These are phyloP conservation scores for Coptodon rendalli DNA, from an alignment of 2,113 vertebrate species.

Conservation along the genomic window DNA sequence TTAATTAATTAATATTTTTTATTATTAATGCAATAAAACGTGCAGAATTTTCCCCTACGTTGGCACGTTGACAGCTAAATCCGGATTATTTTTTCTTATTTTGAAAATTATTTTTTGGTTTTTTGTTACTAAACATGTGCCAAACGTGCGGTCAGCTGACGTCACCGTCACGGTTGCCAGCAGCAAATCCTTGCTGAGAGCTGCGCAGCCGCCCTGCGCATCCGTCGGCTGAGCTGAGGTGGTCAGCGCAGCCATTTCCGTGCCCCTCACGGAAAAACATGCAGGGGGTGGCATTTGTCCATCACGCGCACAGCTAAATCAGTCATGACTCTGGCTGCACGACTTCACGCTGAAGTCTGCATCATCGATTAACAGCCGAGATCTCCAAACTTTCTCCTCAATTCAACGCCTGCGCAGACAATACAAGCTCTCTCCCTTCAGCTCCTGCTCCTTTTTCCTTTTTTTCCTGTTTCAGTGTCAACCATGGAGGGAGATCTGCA, in stretches of 20 bases:
- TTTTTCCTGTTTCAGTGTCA: neutral
- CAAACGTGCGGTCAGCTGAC: slow-evolving; percentile 25
- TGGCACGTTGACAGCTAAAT: neutral
- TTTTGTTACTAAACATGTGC: neutral
- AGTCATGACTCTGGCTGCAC: neutral
- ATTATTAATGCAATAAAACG: neutral
- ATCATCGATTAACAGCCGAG: neutral
- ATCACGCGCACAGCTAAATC: neutral
- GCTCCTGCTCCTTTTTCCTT: neutral
- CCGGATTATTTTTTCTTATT: neutral
- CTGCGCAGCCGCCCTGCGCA: slow-evolving; percentile 76
- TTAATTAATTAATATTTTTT: rapidly evolving
- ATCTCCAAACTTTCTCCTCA: slow-evolving; percentile 42
- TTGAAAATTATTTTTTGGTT: rapidly evolving
- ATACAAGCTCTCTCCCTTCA: neutral
- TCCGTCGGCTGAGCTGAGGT: slow-evolving; percentile 22
- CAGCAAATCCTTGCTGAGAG: slow-evolving; percentile 56
- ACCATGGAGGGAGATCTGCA: slow-evolving; percentile 38
- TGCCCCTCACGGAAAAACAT: neutral
- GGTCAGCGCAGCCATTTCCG: slow-evolving; percentile 71
- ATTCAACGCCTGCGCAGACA: slow-evolving; percentile 53
- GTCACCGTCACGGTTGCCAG: slow-evolving; percentile 42
- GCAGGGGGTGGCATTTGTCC: neutral
- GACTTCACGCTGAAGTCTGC: neutral
- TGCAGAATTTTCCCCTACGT: neutral